Evolutionary conservation across 2,113 vertebrate species (phyloP), one percentile per base, ranked within the genome.

Genomic region (Menidia beryllina): DNA sequence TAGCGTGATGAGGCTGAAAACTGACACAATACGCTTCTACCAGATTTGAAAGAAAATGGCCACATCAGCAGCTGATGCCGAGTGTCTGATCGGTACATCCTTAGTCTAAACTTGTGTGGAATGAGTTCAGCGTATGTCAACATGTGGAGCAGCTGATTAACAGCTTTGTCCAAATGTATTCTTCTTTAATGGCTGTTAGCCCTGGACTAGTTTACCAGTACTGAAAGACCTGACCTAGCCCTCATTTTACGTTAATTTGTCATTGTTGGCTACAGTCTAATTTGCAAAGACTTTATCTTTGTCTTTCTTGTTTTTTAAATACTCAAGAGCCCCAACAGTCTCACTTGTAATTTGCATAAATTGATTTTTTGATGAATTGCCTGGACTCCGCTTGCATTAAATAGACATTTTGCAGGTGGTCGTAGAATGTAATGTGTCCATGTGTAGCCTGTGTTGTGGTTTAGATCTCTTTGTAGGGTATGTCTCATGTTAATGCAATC

Each of bases 321-420:
- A 45, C 47, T 43, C 23, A 24, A 15, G 36, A 52, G 73, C 47
- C 60, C 57, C 24, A 72, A 20, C 51, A 45, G 53, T 53, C 67
- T 73, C 72, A 25, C 81, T 86, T 80, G 52, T 67, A 72, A 88
- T 88, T 83, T 86, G 66, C 75, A 85, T 57, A 49, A 81, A 88
- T 77, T 73, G 84, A 54, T 73, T 82, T 38, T 82, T 77, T 71
- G 75, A 58, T 71, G 63, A 51, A 53, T 85, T 77, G 71, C 60
- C 62, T 58, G 48, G 41, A 38, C 63, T 24, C 23, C 38, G 24
- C 8, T 58, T 38, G 41, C 57, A 64, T 3, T 27, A 71, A 70
- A 74, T 60, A 45, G 0, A 45, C 65, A 61, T 84, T 88, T 72
- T 86, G 45, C 68, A 78, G 72, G 77, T 80, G 77, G 77, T 85